These are phyloP conservation scores for Nymphicus hollandicus DNA, from an alignment of 2,113 vertebrate species.

Conservation along the genomic window DNA sequence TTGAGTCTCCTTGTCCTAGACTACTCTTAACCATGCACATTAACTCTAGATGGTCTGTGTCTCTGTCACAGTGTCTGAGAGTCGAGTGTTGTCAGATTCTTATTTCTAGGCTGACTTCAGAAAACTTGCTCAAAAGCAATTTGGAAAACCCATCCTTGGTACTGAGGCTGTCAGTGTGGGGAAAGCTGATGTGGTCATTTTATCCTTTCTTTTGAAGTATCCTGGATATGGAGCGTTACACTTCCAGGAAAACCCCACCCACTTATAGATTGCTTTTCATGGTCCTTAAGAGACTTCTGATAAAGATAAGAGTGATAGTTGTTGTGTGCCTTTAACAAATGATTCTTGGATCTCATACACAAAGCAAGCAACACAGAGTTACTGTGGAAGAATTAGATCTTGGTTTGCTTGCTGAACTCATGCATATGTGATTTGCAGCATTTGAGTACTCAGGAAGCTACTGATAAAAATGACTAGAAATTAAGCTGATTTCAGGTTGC, in stretches of 20 bases:
- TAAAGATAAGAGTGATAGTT: not conserved
- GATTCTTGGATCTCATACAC: not conserved
- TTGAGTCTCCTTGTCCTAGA: not conserved
- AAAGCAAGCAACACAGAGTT: not conserved
- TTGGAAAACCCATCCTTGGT: not conserved
- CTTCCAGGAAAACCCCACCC: not conserved
- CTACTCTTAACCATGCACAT: not conserved
- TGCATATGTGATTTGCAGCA: rapidly evolving
- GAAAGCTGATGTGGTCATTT: not conserved
- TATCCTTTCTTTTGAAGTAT: not conserved
- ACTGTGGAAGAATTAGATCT: not conserved
- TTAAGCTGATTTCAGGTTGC: not conserved
- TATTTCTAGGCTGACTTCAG: not conserved
- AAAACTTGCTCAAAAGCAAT: not conserved
- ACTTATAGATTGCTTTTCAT: rapidly evolving
- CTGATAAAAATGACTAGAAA: not conserved
- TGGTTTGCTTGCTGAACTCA: not conserved
- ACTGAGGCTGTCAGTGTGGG: not conserved
- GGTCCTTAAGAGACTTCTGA: not conserved
- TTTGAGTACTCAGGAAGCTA: not conserved
- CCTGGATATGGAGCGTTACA: not conserved
- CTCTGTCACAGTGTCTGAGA: not conserved
- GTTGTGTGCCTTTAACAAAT: not conserved
- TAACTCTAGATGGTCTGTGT: not conserved
- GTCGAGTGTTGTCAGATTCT: not conserved